Conservation (phyloP, 1,140 invertebrate genomes). For the Pseudomyrmex gracilis region DNA sequence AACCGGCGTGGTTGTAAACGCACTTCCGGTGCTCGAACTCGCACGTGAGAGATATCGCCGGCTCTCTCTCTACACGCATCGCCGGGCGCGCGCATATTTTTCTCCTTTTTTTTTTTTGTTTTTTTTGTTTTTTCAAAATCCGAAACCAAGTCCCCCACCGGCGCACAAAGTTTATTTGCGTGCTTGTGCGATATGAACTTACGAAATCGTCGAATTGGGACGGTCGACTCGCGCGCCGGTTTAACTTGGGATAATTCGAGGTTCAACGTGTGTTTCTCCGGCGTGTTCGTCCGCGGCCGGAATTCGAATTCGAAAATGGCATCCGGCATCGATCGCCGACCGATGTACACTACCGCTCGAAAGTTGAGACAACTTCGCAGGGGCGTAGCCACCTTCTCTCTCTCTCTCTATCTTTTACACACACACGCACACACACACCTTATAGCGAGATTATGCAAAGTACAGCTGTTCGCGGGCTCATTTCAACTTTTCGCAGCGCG, state of each 20-base stretch:
- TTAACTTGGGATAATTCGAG: slow-evolving; percentile 40
- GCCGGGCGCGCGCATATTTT: background rate
- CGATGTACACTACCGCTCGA: slow-evolving; percentile 45
- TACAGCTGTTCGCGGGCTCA: slow-evolving; percentile 14
- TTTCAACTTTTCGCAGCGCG: slow-evolving; percentile 33
- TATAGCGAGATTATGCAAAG: slow-evolving; percentile 48
- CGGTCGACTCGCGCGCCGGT: slow-evolving; percentile 5
- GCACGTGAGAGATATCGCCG: slow-evolving; percentile 47
- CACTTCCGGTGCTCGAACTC: slow-evolving; percentile 41
- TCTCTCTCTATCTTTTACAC: too few species aligned
- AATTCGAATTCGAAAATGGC: slow-evolving; percentile 60
- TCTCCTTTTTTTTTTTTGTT: slow-evolving; percentile 21
- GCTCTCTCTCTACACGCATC: slow-evolving; percentile 50
- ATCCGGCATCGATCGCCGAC: slow-evolving; percentile 54
- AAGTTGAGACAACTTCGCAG: slow-evolving; percentile 51
- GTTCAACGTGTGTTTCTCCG: slow-evolving; percentile 32
- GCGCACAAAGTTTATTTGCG: slow-evolving; percentile 17
- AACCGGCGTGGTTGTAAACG: slow-evolving; percentile 18
- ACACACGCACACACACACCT: background rate
- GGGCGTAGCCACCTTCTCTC: slow-evolving; percentile 32
- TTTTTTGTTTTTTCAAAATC: slow-evolving; percentile 14
- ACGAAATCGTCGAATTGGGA: slow-evolving; percentile 6
- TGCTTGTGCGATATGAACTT: slow-evolving; percentile 40
- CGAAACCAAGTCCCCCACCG: background rate
- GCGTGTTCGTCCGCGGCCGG: slow-evolving; percentile 42